phyloP scores from a whole-genome alignment of 2,888 invertebrate genomes.

The Troides helena region DNA sequence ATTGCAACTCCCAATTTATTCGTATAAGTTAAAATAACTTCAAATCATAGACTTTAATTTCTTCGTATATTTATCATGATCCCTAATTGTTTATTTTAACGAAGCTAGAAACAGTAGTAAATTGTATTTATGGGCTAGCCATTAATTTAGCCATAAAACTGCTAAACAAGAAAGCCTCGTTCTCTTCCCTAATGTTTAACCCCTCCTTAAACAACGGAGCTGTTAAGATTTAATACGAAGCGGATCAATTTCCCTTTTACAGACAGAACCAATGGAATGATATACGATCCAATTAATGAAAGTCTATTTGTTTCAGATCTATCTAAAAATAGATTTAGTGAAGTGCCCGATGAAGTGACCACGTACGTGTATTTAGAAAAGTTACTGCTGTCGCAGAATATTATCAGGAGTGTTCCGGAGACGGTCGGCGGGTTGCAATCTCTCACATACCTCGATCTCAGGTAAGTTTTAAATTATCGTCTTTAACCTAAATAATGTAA shows the following conservation, averaged over 20 bases:
- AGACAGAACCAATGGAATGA: slow-evolving; percentile 5
- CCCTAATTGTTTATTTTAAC: not conserved
- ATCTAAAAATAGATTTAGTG: slow-evolving; percentile 85
- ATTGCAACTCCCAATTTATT: no score
- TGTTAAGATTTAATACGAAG: slow-evolving; percentile 23
- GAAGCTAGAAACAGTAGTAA: slow-evolving; percentile 34
- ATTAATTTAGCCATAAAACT: slow-evolving; percentile 48
- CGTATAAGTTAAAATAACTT: not conserved
- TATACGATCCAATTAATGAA: slow-evolving; percentile 14
- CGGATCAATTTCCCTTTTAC: slow-evolving; percentile 11
- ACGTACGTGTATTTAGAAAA: slow-evolving; percentile 93
- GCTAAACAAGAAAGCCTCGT: slow-evolving; percentile 38
- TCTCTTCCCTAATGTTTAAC: slow-evolving; percentile 28
- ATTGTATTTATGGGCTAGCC: slow-evolving; percentile 45
- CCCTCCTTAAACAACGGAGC: slow-evolving; percentile 7
- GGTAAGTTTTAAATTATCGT: slow-evolving; percentile 69
- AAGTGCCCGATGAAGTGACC: slow-evolving; percentile 94
- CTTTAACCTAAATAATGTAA: no score
- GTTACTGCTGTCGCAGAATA: slow-evolving; percentile 93
- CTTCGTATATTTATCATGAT: not conserved
- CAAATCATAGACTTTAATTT: not conserved
- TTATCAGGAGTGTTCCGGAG: slow-evolving; percentile 92
- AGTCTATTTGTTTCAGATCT: slow-evolving; percentile 69
- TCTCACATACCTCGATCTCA: slow-evolving; percentile 93
- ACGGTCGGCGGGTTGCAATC: slow-evolving; percentile 90